Conservation (phyloP, 2,888 invertebrate genomes). For the Fissipunctia ypsillon region DNA sequence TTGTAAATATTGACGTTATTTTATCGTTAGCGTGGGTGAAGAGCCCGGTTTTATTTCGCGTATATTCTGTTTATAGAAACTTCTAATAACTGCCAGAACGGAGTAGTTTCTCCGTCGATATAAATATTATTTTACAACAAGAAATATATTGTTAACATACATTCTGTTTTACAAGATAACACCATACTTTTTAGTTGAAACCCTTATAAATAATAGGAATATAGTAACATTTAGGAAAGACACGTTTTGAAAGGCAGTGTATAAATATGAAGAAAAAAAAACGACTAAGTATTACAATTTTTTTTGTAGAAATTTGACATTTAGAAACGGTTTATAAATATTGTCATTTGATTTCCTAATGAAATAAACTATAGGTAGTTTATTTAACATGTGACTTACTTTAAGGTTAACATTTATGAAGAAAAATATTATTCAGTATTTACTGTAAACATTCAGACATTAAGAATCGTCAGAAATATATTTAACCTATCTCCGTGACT, state of each 20-base stretch:
- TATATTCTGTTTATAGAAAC: slow-evolving; percentile 13
- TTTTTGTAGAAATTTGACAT: slow-evolving; percentile 3
- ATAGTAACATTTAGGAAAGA: slow-evolving; percentile 15
- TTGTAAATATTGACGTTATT: slow-evolving; percentile 54
- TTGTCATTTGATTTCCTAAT: background rate
- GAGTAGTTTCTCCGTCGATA: background rate
- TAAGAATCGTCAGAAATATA: slow-evolving; percentile 7
- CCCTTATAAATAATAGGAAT: slow-evolving; percentile 15
- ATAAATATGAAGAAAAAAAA: slow-evolving; percentile 12
- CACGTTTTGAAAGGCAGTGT: background rate
- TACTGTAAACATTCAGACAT: background rate
- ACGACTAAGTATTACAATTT: background rate
- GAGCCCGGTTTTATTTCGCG: slow-evolving; percentile 33
- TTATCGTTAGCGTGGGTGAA: slow-evolving; percentile 45
- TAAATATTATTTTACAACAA: slow-evolving; percentile 24
- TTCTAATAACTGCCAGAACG: background rate
- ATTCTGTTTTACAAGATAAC: slow-evolving; percentile 2
- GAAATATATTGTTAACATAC: background rate
- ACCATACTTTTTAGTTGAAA: background rate
- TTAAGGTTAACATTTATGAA: slow-evolving; percentile 1
- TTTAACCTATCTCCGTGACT: slow-evolving; percentile 14
- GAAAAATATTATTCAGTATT: slow-evolving; percentile 4
- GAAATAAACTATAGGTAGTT: background rate
- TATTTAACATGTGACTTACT: background rate
- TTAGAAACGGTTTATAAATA: slow-evolving; percentile 17